Percentiles rank a stretch among this genome's conserved stretches.
Evolutionary conservation across 1,140 invertebrate genomes (phyloP).

Genomic region (Venturia canescens): DNA sequence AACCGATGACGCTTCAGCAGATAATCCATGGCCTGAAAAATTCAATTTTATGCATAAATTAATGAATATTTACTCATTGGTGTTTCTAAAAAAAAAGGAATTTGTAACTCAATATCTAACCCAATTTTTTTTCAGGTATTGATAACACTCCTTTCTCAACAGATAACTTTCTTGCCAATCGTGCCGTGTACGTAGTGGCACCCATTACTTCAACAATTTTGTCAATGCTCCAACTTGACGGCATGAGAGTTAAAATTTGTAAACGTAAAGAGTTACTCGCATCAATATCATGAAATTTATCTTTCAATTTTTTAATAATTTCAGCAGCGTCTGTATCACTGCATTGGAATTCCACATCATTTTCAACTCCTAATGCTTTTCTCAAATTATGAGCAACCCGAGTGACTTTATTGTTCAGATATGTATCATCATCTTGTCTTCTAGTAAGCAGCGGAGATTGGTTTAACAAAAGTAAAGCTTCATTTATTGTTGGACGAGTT

Average conservation of each 20-base stretch:
- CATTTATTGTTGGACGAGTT: slow-evolving; percentile 20
- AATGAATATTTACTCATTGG: slow-evolving; percentile 16
- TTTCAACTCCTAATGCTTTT: too few relatives aligned
- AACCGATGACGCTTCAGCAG: too few relatives aligned
- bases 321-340: slow-evolving; percentile 30
- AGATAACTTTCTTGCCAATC: slow-evolving; percentile 7
- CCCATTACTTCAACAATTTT: slow-evolving; percentile 29
- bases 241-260: slow-evolving; percentile 36
- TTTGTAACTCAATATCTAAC: slow-evolving; percentile 20
- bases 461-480: slow-evolving; percentile 15
- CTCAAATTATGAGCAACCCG: background rate
- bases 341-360: background rate
- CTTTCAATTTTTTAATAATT: slow-evolving; percentile 9
- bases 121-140: slow-evolving; percentile 8
- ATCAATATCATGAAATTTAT: background rate
- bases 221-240: slow-evolving; percentile 21
- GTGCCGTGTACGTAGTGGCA: slow-evolving; percentile 25
- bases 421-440: slow-evolving; percentile 23
- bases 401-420: slow-evolving; percentile 26
- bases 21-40: too few relatives aligned
- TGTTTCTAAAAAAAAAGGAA: background rate
- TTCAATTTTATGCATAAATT: slow-evolving; percentile 15
- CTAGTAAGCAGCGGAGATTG: slow-evolving; percentile 14
- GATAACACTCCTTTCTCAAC: slow-evolving; percentile 5
- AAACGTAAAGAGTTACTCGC: background rate